Evolutionary conservation across 2,113 vertebrate species (phyloP).

Genomic region (Proterorhinus semilunaris): DNA sequence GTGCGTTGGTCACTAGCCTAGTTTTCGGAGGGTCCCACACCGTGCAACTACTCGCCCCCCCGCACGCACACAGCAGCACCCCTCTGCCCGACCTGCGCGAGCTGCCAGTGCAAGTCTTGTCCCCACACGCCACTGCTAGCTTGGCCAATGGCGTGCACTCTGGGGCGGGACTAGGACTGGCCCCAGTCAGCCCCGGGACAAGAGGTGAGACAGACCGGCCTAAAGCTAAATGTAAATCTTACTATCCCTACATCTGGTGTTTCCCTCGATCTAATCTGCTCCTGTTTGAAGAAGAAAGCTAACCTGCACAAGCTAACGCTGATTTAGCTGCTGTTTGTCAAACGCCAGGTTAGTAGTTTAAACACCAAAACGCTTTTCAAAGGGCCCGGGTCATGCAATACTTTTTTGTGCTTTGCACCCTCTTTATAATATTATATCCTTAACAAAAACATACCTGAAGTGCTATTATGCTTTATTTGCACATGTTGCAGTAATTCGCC

Average conservation of each 20-base stretch:
- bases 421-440: too few species aligned
- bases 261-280: too few species aligned
- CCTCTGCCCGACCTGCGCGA: constrained; percentile 66
- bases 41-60: constrained; percentile 68
- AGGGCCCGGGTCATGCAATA: too few species aligned
- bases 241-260: not conserved
- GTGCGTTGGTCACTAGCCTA: constrained; percentile 73
- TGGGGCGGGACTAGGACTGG: constrained; percentile 60
- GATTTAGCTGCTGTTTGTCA: not conserved
- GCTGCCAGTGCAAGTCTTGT: constrained; percentile 80
- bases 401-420: too few species aligned
- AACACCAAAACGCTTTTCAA: not conserved
- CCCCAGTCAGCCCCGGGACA: constrained; percentile 61
- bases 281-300: not conserved
- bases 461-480: too few species aligned
- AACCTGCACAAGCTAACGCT: not conserved
- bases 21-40: constrained; percentile 72
- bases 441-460: too few species aligned
- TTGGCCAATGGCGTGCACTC: constrained; percentile 75
- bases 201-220: constrained; percentile 72
- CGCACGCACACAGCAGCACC: constrained; percentile 37
- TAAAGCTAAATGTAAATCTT: not conserved
- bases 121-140: constrained; percentile 77
- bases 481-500: too few species aligned
- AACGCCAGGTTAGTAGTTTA: not conserved